Conservation (phyloP, 2,888 invertebrate species). For the Drosophila paranaensis region DNA sequence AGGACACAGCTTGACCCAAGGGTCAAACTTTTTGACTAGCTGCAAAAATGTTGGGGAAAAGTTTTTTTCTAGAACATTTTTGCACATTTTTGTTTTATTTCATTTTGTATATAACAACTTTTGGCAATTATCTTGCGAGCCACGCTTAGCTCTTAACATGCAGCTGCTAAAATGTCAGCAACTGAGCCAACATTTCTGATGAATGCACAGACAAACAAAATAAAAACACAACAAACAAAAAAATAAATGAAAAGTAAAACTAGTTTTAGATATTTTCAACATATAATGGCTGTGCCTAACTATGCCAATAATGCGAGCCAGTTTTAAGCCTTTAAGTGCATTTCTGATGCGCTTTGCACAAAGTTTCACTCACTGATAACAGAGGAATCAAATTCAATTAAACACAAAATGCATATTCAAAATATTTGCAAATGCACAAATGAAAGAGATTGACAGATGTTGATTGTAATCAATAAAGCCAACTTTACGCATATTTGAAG, state of each 20-base stretch:
- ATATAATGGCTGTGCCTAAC: constrained; percentile 36
- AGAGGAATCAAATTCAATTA: neutral
- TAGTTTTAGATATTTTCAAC: constrained; percentile 27
- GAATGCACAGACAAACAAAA: constrained; percentile 30
- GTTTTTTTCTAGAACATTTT: constrained; percentile 44
- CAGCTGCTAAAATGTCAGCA: constrained; percentile 54
- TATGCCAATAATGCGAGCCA: constrained; percentile 57
- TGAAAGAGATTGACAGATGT: neutral
- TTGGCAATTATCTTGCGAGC: constrained; percentile 80
- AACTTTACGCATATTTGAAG: neutral
- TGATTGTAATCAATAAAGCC: neutral
- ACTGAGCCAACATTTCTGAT: constrained; percentile 32
- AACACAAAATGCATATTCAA: neutral
- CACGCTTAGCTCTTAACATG: constrained; percentile 46
- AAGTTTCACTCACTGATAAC: constrained; percentile 1
- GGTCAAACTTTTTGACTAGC: constrained; percentile 76
- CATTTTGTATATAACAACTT: constrained; percentile 67
- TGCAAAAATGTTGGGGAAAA: constrained; percentile 70
- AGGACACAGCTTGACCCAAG: constrained; percentile 74
- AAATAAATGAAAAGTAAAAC: constrained; percentile 5
- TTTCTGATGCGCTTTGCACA: constrained; percentile 22
- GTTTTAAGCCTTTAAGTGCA: constrained; percentile 68
- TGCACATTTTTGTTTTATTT: constrained; percentile 37
- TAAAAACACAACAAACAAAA: neutral
- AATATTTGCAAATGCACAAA: neutral